Conservation (phyloP, 2,888 invertebrate genomes). For the Dasypolia templi region DNA sequence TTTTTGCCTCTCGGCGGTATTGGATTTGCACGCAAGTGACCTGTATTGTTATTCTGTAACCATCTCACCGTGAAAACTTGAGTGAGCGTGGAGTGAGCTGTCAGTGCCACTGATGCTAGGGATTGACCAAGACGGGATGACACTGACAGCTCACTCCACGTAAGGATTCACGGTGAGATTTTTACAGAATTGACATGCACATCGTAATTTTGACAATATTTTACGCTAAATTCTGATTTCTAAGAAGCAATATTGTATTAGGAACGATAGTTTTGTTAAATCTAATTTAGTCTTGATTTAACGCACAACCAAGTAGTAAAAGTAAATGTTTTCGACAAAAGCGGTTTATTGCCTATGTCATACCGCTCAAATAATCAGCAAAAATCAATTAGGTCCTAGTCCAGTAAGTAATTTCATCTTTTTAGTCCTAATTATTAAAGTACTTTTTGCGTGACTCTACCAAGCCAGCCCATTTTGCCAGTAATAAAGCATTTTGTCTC, state of each 20-base stretch:
- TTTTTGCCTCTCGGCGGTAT: constrained; percentile 19
- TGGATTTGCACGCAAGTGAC: neutral
- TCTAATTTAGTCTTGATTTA: neutral
- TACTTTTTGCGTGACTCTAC: neutral
- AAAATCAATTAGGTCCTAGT: neutral
- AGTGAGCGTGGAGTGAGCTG: too few species aligned
- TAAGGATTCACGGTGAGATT: too few species aligned
- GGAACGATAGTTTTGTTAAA: neutral
- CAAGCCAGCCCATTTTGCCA: neutral
- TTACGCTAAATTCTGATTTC: neutral
- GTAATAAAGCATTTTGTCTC: neutral
- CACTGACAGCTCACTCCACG: too few species aligned
- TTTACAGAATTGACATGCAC: too few species aligned
- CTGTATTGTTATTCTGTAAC: too few species aligned
- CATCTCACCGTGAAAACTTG: too few species aligned
- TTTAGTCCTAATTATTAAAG: neutral
- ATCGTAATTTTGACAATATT: constrained; percentile 17
- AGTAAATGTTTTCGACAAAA: neutral
- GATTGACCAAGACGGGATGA: too few species aligned
- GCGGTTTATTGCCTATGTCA: neutral
- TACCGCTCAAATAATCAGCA: neutral
- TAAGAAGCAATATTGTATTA: neutral
- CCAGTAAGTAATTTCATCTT: neutral
- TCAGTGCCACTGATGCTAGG: too few species aligned
- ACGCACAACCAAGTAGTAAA: neutral